phyloP scores from a whole-genome alignment of 2,113 vertebrate genomes.

The Gobiocypris rarus region DNA sequence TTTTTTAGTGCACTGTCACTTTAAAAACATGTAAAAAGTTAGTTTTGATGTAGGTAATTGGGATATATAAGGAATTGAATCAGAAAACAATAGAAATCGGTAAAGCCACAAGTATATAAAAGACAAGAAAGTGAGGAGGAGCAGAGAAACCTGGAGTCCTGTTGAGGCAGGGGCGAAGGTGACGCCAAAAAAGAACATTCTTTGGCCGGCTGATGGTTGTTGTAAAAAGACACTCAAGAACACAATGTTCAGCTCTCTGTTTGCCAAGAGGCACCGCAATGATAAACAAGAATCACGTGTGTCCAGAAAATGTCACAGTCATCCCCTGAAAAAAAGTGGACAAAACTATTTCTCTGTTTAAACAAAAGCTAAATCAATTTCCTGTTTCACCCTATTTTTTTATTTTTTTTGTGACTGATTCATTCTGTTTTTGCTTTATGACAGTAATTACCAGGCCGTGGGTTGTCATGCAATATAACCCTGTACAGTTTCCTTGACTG shows the following conservation, averaged over 20 bases:
- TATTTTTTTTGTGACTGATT: slow-evolving; percentile 7
- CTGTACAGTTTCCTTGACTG: neutral
- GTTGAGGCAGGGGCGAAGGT: slow-evolving; percentile 26
- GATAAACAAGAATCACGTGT: slow-evolving; percentile 54
- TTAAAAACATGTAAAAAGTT: neutral
- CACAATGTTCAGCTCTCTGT: slow-evolving; percentile 63
- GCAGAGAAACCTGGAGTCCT: slow-evolving; percentile 25
- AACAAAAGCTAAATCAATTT: neutral
- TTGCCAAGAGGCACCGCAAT: slow-evolving; percentile 46
- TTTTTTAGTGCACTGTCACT: neutral
- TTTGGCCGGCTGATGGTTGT: slow-evolving; percentile 61
- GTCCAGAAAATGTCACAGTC: slow-evolving; percentile 36
- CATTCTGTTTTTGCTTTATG: slow-evolving; percentile 1
- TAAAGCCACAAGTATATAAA: neutral
- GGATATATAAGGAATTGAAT: neutral
- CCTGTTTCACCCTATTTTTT: neutral
- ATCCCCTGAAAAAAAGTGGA: slow-evolving; percentile 3
- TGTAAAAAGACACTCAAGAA: slow-evolving; percentile 63
- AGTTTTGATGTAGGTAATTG: neutral
- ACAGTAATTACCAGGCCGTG: neutral
- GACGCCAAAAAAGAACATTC: slow-evolving; percentile 64
- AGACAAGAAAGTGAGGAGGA: neutral
- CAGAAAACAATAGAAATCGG: neutral
- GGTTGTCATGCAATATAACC: neutral
- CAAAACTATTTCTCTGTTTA: slow-evolving; percentile 10